phyloP scores from a whole-genome alignment of 2,888 invertebrate genomes.

The Nomada fabriciana region DNA sequence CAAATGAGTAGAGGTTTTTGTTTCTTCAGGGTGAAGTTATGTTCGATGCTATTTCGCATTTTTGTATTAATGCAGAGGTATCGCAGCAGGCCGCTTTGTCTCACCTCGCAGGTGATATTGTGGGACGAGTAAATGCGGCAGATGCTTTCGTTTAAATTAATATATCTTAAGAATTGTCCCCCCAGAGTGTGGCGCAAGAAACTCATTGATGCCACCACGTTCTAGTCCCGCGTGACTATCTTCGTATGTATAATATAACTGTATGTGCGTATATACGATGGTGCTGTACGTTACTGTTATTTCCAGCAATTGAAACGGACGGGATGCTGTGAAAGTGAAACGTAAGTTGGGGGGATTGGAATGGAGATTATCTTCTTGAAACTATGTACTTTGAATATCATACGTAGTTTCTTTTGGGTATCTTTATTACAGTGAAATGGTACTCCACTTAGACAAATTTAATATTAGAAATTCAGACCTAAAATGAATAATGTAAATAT shows the following conservation, averaged over 20 bases:
- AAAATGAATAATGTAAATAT: too few species aligned
- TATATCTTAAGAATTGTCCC: slow-evolving; percentile 30
- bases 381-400: not conserved
- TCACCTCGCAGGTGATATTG: slow-evolving; percentile 38
- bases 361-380: not conserved
- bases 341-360: not conserved
- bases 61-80: slow-evolving; percentile 46
- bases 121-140: not conserved
- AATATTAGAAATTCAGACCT: too few species aligned
- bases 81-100: slow-evolving; percentile 44
- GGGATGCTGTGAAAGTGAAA: not conserved
- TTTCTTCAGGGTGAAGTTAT: not conserved
- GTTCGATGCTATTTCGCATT: slow-evolving; percentile 18
- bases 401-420: too few species aligned
- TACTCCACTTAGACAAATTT: too few species aligned
- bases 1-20: too few species aligned
- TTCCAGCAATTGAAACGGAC: slow-evolving; percentile 31
- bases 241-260: not conserved
- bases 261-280: not conserved
- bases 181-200: slow-evolving; percentile 7
- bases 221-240: slow-evolving; percentile 5
- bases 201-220: slow-evolving; percentile 5
- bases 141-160: slow-evolving; percentile 44
- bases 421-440: too few species aligned
- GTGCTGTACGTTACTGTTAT: slow-evolving; percentile 8